Base-by-base conservation (phyloP, 2,797 vertebrate species). In the Poliocrania exsul region DNA sequence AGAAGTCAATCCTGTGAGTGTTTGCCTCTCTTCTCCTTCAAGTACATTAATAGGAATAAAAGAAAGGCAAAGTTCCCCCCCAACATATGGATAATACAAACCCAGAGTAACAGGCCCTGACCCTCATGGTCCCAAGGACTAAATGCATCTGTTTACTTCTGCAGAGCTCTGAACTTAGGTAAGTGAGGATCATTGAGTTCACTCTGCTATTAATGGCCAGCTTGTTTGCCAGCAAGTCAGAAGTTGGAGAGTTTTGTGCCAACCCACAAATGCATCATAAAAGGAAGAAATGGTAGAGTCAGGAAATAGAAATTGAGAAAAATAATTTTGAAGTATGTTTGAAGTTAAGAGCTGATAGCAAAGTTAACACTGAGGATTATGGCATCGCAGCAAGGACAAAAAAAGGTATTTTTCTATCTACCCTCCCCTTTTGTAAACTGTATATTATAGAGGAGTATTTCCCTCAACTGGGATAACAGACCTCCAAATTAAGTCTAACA, bases 351-450 rank as follows among this genome's bases (percentile, higher is more conserved):
- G 19, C 17, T 11, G 5, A 84, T 15, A 50, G 18, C 11, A 86
- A 84, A 17, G 16, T 85, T 71, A 79, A 69, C 10, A 35, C 9
- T 81, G 6, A 50, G 38, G 35, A 58, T 70, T 91, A 50, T 29
- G 16, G 67, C 24, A 24, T 3, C 38, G 20, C 10, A 81, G 47
- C 60, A 78, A 54, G 46, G 13, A 1, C 37, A 81, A 81, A 33
- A 57, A 47, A 40, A 14, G 14, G 2, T 9, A 6, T 6, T 56
- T 18, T 51, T 77, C 71, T 37, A 56, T 49, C 60, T 18, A 37
- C 3, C 3, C 2, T 15, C 5, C 3, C 0, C 2, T 16, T 19
- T 44, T 54, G 3, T 12, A 25, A 77, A 80, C 50, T 11, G 3
- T 21, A 2, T 42, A 44, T 35, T 35, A 49, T 18, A 40, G 29